Conservation (phyloP, 2,113 vertebrate species). For the Syngnathus typhle region DNA sequence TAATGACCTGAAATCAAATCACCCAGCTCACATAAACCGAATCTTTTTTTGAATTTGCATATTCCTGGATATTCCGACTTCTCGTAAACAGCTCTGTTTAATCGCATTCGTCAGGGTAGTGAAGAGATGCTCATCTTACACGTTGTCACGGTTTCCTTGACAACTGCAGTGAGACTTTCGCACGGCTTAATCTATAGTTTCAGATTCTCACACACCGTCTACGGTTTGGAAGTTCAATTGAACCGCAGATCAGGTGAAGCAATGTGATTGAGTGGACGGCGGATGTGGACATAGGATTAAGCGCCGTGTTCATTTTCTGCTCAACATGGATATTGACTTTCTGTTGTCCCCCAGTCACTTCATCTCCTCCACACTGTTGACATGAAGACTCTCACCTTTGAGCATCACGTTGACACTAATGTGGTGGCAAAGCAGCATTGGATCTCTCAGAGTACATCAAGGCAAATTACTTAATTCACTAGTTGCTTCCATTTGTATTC, state of each 20-base stretch:
- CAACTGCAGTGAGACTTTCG: slow-evolving; percentile 37
- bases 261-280: slow-evolving; percentile 42
- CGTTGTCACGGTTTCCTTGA: slow-evolving; percentile 38
- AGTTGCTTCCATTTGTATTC: slow-evolving; percentile 47
- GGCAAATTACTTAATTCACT: slow-evolving; percentile 27
- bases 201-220: slow-evolving; percentile 18
- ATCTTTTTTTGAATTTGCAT: background rate
- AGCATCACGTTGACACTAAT: slow-evolving; percentile 30
- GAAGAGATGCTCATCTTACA: slow-evolving; percentile 40
- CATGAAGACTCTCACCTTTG: slow-evolving; percentile 24
- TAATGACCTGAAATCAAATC: background rate
- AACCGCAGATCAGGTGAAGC: slow-evolving; percentile 31
- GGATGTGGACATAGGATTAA: slow-evolving; percentile 59
- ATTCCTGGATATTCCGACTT: background rate
- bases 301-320: slow-evolving; percentile 58
- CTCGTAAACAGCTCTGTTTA: slow-evolving; percentile 27
- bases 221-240: slow-evolving; percentile 43
- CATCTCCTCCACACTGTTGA: slow-evolving; percentile 33
- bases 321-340: slow-evolving; percentile 58
- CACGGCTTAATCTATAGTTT: slow-evolving; percentile 37
- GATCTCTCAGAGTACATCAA: slow-evolving; percentile 6
- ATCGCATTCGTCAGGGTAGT: slow-evolving; percentile 64
- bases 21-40: background rate
- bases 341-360: slow-evolving; percentile 38
- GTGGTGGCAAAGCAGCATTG: background rate